Evolutionary conservation across 2,113 vertebrate species (phyloP).

Genomic region (Pholis gunnellus): DNA sequence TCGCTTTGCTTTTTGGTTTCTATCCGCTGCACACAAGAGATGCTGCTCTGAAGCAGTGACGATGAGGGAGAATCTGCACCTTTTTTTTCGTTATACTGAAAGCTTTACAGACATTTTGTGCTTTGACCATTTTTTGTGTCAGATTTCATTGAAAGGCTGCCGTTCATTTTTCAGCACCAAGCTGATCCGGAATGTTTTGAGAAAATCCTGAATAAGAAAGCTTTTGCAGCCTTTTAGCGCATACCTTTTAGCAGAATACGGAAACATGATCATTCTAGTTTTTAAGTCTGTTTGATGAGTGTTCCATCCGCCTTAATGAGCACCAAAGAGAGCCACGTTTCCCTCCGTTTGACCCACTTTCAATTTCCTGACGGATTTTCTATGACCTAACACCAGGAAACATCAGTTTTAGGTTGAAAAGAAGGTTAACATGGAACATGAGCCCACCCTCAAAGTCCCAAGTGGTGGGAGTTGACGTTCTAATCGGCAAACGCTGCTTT

Average conservation of each 20-base stretch:
- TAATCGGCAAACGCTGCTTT: constrained; percentile 27
- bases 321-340: constrained; percentile 29
- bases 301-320: constrained; percentile 46
- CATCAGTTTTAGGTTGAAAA: not conserved
- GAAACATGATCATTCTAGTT: constrained; percentile 15
- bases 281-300: constrained; percentile 40
- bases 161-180: not conserved
- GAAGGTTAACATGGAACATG: not conserved
- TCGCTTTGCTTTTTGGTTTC: not conserved
- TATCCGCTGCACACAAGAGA: not conserved
- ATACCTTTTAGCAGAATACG: constrained; percentile 8
- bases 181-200: constrained; percentile 10
- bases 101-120: not conserved
- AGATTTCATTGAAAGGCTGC: constrained; percentile 6
- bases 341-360: constrained; percentile 34
- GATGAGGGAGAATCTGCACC: constrained; percentile 1
- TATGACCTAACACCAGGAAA: not conserved
- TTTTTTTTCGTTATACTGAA: not conserved
- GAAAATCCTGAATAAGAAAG: constrained; percentile 10
- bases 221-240: not conserved
- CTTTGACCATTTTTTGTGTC: constrained; percentile 23
- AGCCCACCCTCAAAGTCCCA: constrained; percentile 20
- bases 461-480: constrained; percentile 22
- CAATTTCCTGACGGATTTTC: constrained; percentile 6
- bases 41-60: not conserved